Conservation (phyloP, 2,797 vertebrate species). For the Discoglossus pictus region DNA sequence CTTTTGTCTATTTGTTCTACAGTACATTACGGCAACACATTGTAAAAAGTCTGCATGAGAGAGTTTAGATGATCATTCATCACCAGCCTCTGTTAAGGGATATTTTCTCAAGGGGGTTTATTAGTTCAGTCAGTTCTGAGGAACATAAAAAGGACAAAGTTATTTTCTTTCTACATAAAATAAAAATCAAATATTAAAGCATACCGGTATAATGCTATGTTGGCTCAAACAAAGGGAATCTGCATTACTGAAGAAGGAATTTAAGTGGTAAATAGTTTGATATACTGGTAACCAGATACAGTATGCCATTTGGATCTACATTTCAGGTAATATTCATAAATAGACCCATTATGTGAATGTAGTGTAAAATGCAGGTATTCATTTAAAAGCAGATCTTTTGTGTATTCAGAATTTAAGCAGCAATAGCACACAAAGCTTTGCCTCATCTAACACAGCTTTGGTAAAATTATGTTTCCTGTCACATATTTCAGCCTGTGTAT, state of each 20-base stretch:
- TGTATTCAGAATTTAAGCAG: slow-evolving; percentile 34
- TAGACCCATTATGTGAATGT: slow-evolving; percentile 40
- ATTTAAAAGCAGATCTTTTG: slow-evolving; percentile 42
- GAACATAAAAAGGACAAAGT: no score
- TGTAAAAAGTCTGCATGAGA: no score
- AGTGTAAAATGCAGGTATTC: slow-evolving; percentile 41
- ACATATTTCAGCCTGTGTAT: slow-evolving; percentile 35
- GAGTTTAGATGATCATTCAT: no score
- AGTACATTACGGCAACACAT: no score
- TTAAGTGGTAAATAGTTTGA: not conserved
- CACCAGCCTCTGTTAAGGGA: no score
- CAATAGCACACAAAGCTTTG: slow-evolving; percentile 17
- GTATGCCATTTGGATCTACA: slow-evolving; percentile 18
- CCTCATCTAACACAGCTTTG: slow-evolving; percentile 35
- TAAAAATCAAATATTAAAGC: not conserved
- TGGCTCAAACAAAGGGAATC: not conserved
- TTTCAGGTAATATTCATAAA: slow-evolving; percentile 34
- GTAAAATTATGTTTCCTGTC: slow-evolving; percentile 39
- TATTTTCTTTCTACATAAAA: no score
- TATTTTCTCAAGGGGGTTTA: no score
- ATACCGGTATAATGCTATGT: not conserved
- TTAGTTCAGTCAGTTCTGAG: no score
- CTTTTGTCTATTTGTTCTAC: no score
- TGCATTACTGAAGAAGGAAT: not conserved
- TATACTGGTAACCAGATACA: slow-evolving; percentile 16